A percentile compares a stretch with the other conserved stretches of the same genome.
Evolutionary conservation across 2,113 vertebrate genomes (phyloP).

Genomic region (Hypomesus transpacificus): DNA sequence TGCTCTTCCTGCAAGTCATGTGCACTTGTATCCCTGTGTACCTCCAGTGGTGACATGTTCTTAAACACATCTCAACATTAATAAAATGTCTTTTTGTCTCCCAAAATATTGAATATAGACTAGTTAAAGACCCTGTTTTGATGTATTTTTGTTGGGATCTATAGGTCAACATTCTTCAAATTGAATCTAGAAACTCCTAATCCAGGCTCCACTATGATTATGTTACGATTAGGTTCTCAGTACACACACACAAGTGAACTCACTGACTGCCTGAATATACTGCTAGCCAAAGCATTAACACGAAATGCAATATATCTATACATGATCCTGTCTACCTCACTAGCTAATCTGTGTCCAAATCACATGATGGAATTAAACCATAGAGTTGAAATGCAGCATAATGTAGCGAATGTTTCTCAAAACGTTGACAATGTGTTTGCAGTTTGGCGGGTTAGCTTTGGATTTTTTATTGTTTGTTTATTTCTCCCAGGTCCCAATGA

Average conservation of each 20-base stretch:
- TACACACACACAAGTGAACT: background rate
- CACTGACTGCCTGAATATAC: background rate
- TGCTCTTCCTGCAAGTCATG: too few species aligned
- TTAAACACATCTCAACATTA: too few species aligned
- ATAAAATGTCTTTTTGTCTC: too few species aligned
- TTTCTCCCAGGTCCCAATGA: conserved; percentile 76
- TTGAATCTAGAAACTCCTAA: background rate
- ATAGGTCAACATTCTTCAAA: too few species aligned
- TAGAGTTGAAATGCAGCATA: background rate
- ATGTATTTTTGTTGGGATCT: too few species aligned
- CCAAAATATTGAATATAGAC: too few species aligned
- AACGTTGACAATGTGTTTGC: background rate
- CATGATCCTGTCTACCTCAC: background rate
- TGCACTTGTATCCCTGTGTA: too few species aligned
- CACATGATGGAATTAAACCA: background rate
- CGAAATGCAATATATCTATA: conserved; percentile 8
- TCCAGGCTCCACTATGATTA: background rate
- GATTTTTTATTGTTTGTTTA: conserved; percentile 12
- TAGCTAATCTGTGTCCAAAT: background rate
- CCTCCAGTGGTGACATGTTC: too few species aligned
- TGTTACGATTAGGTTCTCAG: background rate
- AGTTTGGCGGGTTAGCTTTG: background rate
- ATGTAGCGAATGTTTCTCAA: conserved; percentile 1
- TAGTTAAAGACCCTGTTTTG: too few species aligned
- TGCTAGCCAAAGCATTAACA: background rate